Evolutionary conservation across 2,888 invertebrate genomes (phyloP).

Genomic region (Muschampia plurimacula): DNA sequence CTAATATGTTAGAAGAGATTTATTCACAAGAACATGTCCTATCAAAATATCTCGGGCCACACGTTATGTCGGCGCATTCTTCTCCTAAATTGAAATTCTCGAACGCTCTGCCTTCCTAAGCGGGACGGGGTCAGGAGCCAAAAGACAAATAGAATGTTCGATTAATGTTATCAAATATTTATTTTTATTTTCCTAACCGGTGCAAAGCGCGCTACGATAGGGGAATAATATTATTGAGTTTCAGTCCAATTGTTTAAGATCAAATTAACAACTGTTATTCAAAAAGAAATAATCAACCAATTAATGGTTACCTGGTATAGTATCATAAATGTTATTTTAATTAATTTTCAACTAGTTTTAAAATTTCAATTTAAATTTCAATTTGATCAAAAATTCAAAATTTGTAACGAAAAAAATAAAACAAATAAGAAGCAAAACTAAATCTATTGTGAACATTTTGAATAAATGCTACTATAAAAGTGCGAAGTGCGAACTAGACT

Average conservation of each 20-base stretch:
- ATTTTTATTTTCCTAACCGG: conserved; percentile 56
- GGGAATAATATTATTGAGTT: too few relatives aligned
- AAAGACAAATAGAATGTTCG: conserved; percentile 85
- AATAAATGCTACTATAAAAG: conserved; percentile 77
- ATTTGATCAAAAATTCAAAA: background rate
- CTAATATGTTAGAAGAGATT: conserved; percentile 84
- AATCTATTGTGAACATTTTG: conserved; percentile 60
- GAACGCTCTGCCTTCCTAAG: conserved; percentile 77
- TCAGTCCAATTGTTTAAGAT: too few relatives aligned
- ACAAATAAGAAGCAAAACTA: conserved; percentile 8
- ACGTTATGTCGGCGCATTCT: conserved; percentile 86
- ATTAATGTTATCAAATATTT: conserved; percentile 79
- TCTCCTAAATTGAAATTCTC: conserved; percentile 87
- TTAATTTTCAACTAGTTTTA: too few relatives aligned
- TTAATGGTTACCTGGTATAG: too few relatives aligned
- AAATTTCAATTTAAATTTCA: too few relatives aligned
- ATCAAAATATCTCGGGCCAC: conserved; percentile 86
- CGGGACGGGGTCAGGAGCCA: conserved; percentile 78
- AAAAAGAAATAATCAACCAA: too few relatives aligned
- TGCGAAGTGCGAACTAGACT: conserved; percentile 53
- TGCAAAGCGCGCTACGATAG: background rate
- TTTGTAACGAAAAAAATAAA: background rate
- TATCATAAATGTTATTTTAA: too few relatives aligned
- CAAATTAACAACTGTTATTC: too few relatives aligned
- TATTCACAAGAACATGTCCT: conserved; percentile 85